These are phyloP conservation scores for Lasioglossum albipes DNA, from an alignment of 1,140 invertebrate genomes.

Conservation along the genomic window DNA sequence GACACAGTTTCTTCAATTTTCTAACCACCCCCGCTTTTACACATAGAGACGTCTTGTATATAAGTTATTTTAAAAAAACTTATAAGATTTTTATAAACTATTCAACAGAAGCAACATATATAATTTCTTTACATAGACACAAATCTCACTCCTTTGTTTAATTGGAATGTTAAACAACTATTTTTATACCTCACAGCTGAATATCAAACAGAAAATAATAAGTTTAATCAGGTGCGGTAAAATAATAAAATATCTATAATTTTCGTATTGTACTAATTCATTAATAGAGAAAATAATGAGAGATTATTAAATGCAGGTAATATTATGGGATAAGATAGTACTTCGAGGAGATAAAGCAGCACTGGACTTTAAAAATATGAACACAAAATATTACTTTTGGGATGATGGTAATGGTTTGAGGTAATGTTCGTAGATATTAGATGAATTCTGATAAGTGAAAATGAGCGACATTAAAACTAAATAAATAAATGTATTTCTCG, in stretches of 20 bases:
- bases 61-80: no score
- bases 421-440: conserved; percentile 80
- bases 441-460: neutral
- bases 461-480: neutral
- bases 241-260: conserved; percentile 1
- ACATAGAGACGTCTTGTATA: no score
- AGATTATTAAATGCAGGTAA: conserved; percentile 85
- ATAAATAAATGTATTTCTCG: conserved; percentile 72
- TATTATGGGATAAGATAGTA: conserved; percentile 99
- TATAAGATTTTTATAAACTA: neutral
- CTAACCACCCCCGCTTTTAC: no score
- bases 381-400: conserved; percentile 99
- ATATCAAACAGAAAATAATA: conserved; percentile 94
- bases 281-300: neutral
- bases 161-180: conserved; percentile 99
- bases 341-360: conserved; percentile 94
- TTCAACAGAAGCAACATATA: neutral
- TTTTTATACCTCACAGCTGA: conserved; percentile 98
- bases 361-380: conserved; percentile 95
- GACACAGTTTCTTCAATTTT: neutral
- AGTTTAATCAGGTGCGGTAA: conserved; percentile 88
- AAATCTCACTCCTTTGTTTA: conserved; percentile 94
- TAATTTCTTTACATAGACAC: conserved; percentile 65
- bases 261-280: neutral
- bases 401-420: conserved; percentile 98